Percentiles rank a stretch among this genome's conserved stretches.
Evolutionary conservation across 2,113 vertebrate genomes (phyloP).

Genomic region (Pagrus major): DNA sequence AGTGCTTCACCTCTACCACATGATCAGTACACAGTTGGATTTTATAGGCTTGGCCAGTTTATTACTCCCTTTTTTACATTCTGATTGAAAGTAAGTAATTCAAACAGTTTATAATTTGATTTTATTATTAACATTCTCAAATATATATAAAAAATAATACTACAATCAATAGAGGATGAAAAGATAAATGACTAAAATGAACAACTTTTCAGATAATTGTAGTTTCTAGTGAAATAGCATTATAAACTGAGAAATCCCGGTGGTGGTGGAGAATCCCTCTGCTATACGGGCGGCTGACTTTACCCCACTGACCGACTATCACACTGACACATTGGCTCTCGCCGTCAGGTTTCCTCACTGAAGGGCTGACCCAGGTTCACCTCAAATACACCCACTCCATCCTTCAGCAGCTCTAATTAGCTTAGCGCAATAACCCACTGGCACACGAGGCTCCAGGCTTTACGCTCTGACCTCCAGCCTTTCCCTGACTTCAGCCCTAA

Average conservation of each 20-base stretch:
- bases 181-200: background rate
- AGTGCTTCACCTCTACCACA: conserved; percentile 38
- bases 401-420: conserved; percentile 68
- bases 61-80: conserved; percentile 4
- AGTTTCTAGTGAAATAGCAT: background rate
- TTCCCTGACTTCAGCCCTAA: background rate
- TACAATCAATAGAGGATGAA: background rate
- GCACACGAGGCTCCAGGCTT: conserved; percentile 48
- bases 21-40: conserved; percentile 55
- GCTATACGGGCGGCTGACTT: background rate
- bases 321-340: conserved; percentile 47
- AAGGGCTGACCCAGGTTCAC: conserved; percentile 39
- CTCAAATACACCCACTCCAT: conserved; percentile 15
- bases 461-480: conserved; percentile 21
- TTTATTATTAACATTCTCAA: background rate
- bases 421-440: conserved; percentile 72
- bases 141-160: background rate
- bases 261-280: background rate
- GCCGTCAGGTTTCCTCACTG: background rate
- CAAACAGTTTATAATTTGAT: conserved; percentile 3
- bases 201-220: background rate
- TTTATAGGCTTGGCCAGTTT: conserved; percentile 34
- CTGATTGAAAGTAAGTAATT: conserved; percentile 21
- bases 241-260: no score
- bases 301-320: conserved; percentile 60